Base-by-base conservation (phyloP, 2,888 invertebrate genomes). In the Tethea ocularis region DNA sequence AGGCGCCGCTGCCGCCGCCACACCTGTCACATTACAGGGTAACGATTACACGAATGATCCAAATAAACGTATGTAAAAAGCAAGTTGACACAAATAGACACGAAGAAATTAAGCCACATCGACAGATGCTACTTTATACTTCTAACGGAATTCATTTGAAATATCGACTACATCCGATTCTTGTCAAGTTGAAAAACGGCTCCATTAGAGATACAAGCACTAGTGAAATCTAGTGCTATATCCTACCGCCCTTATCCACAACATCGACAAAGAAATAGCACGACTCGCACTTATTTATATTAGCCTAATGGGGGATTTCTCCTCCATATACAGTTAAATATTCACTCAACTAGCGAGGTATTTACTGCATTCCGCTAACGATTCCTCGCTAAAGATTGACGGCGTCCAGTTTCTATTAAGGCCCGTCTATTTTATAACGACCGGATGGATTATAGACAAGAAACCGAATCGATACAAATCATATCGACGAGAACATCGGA, bases 1-100 rank as follows among this genome's bases (percentile, higher is more conserved):
- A 46, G 46, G 46, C 46, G 46, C 41, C 41, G 41, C 41, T 17
- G 17, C 38, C 38, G 38, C 38, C 38, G 41, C 46, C 46, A 46
- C 46, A 46, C 46, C 46, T 46, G 46, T 46, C 46, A 33, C 33
- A n/a, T n/a, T n/a, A n/a, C n/a, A n/a, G n/a, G n/a, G n/a, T n/a
- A n/a, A n/a, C n/a, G n/a, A n/a, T n/a, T n/a, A 38, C 38, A 38
- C 38, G 38, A 38, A 38, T n/a, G 20, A 8, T 46, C n/a, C 41
- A 41, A n/a, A 17, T 41, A 41, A n/a, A 17, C 41, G 41, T 41
- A 41, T 17, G 10, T 10, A 7, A 13, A 36, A 36, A 36, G 2
- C 15, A 15, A 38, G n/a, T 33, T 33, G 13, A 33, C 33, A 13
- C 13, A 33, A n/a, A 33, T 33, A 33, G 33, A 33, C 7, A 33